phyloP scores from a whole-genome alignment of 2,797 vertebrate genomes.

The Momotus momota region DNA sequence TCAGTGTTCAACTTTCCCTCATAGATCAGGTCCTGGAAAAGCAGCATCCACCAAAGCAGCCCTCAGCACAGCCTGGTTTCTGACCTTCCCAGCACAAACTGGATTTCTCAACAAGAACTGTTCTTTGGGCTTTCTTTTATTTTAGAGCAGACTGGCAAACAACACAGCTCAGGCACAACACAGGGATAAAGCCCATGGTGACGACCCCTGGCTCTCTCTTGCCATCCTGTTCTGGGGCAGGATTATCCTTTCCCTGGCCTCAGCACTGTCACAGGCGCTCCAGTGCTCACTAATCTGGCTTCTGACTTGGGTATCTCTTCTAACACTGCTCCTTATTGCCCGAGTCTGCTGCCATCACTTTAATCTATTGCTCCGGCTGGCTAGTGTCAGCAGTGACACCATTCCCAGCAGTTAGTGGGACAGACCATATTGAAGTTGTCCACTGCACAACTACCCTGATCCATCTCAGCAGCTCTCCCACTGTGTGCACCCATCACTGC shows the following conservation, averaged over 20 bases:
- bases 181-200: neutral
- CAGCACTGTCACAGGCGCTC: neutral
- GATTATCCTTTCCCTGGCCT: neutral
- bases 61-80: neutral
- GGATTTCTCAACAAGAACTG: neutral
- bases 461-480: neutral
- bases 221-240: rapidly evolving
- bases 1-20: neutral
- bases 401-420: neutral
- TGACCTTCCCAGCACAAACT: neutral
- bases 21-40: neutral
- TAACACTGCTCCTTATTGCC: neutral
- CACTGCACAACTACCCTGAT: neutral
- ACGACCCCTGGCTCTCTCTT: neutral
- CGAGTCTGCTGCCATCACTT: neutral
- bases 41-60: neutral
- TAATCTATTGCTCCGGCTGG: neutral
- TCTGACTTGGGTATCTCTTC: neutral
- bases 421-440: rapidly evolving
- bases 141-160: neutral
- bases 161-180: neutral
- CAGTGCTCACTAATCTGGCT: rapidly evolving
- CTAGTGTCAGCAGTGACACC: rapidly evolving
- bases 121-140: neutral
- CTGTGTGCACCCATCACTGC: rapidly evolving